Evolutionary conservation across 2,888 invertebrate genomes (phyloP), one percentile per base, ranked within the genome.

Genomic region (Epinotia demarniana): DNA sequence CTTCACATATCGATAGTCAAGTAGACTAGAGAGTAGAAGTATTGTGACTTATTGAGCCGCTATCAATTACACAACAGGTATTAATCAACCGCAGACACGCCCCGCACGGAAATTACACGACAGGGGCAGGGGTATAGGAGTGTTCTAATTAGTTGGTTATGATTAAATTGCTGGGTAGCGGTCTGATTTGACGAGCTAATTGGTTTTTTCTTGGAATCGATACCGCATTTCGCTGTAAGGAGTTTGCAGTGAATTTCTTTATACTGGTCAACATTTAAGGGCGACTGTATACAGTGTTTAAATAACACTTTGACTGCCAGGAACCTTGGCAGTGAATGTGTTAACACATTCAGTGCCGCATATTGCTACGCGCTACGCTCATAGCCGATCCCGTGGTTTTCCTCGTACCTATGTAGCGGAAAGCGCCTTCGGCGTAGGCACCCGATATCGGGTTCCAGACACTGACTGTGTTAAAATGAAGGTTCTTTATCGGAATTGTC

Each of bases 1-100:
- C 13, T 68, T 57, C 5, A 58, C 43, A 43, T 3, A 16, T 13
- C 58, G n/a, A 60, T 3, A 46, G 46, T 58, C 68, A 46, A 55
- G 57, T 19, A 27, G 27, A 66, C 9, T 13, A 9, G 27, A 2
- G n/a, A n/a, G n/a, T n/a, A n/a, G n/a, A n/a, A n/a, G 49, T 27
- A 5, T n/a, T 46, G 13, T 60, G 60, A 27, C 43, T 60, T 60
- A 69, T 69, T 69, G 58, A 69, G 60, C n/a, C 60, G 23, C 13
- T 57, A 16, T 23, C n/a, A 69, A 69, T 69, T 69, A 69, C 58
- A 43, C 57, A 27, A 23, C 16, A 60, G 46, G 43, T 39, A 69
- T 58, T 43, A 60, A 60, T 60, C 58, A 27, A 57, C 23, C 23
- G 4, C 9, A n/a, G 8, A 66, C 66, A 46, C 58, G 43, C 61